phyloP scores from a whole-genome alignment of 1,140 invertebrate species.

The Zaprionus nigranus region DNA sequence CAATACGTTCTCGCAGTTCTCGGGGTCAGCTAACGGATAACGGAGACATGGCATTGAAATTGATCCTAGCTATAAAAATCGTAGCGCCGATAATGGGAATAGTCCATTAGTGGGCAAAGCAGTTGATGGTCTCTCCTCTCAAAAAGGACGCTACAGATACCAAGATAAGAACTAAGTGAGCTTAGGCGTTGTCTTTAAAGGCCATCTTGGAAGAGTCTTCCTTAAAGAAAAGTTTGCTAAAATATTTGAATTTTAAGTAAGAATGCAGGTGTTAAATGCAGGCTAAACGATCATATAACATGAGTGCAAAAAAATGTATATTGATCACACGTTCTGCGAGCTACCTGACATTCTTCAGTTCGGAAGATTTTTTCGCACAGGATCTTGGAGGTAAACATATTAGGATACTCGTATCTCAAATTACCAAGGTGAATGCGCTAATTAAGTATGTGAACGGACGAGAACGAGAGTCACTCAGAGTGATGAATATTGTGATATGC shows the following conservation, averaged over 20 bases:
- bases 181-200: not conserved
- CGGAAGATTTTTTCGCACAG: not conserved
- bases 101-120: conserved; percentile 14
- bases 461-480: not conserved
- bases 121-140: not conserved
- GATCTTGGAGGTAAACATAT: not conserved
- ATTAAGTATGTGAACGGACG: conserved; percentile 10
- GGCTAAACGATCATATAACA: not conserved
- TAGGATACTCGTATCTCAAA: conserved; percentile 11
- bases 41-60: conserved; percentile 71
- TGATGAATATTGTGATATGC: conserved; percentile 18
- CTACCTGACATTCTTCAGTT: not conserved
- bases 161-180: not conserved
- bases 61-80: conserved; percentile 67
- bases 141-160: not conserved
- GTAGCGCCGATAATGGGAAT: conserved; percentile 43
- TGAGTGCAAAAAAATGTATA: not conserved
- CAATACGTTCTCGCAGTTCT: conserved; percentile 71
- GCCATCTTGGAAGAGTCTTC: not conserved
- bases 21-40: conserved; percentile 73
- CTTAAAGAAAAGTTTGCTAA: not conserved
- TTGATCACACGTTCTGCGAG: not conserved
- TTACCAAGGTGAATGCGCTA: conserved; percentile 16
- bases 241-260: not conserved
- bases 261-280: not conserved